Evolutionary conservation across 2,113 vertebrate species (phyloP).

Genomic region (Mixornis gularis): DNA sequence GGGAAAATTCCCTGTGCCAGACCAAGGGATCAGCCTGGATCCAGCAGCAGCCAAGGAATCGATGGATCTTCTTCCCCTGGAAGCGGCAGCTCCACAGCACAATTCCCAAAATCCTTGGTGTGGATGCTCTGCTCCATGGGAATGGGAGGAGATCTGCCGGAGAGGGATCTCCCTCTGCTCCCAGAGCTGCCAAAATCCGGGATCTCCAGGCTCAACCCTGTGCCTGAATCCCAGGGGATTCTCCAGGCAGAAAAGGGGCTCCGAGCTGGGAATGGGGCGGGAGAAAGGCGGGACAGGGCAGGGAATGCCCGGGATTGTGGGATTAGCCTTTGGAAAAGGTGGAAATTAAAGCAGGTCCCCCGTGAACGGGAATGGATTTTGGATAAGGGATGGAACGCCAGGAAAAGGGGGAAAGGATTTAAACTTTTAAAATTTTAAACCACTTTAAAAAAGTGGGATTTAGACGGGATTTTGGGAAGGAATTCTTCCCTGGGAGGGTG

Average conservation of each 20-base stretch:
- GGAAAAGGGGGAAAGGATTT: not conserved
- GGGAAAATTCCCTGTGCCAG: not conserved
- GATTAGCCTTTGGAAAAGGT: not conserved
- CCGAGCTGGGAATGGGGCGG: rapidly evolving
- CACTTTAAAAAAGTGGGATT: rapidly evolving
- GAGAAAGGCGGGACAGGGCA: not conserved
- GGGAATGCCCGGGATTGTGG: rapidly evolving
- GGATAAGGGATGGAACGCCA: rapidly evolving
- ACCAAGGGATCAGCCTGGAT: not conserved
- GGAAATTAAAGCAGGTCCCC: not conserved
- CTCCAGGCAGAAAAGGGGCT: not conserved
- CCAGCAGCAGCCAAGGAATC: not conserved
- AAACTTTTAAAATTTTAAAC: too few relatives aligned
- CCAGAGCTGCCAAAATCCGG: rapidly evolving
- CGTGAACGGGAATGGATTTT: not conserved
- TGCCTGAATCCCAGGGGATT: rapidly evolving
- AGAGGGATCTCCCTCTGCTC: not conserved
- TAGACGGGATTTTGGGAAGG: not conserved
- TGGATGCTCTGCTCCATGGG: not conserved
- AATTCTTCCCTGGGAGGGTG: not conserved
- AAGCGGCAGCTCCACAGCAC: not conserved
- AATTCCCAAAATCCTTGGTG: not conserved
- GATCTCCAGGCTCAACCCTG: not conserved
- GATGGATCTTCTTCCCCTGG: not conserved
- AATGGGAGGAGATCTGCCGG: rapidly evolving